phyloP scores from a whole-genome alignment of 2,113 vertebrate species.

The Trinectes maculatus region DNA sequence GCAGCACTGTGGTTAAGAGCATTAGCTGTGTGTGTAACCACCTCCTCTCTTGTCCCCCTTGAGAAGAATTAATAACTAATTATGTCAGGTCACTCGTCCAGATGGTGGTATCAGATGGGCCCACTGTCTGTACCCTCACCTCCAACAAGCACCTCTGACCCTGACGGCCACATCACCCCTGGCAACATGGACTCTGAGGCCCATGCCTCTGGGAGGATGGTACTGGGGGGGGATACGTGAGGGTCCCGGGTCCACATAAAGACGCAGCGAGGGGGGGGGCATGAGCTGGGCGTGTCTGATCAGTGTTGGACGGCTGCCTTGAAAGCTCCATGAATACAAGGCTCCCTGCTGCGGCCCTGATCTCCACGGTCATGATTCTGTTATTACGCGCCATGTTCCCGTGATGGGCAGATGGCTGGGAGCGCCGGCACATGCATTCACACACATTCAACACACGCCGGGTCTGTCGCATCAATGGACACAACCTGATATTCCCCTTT shows the following conservation, averaged over 20 bases:
- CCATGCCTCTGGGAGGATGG: constrained; percentile 35
- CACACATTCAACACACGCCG: constrained; percentile 68
- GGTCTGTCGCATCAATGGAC: constrained; percentile 72
- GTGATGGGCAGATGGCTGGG: constrained; percentile 78
- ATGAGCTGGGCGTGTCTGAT: constrained; percentile 72
- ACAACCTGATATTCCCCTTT: constrained; percentile 79
- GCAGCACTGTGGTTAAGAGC: constrained; percentile 43
- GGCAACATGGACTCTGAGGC: constrained; percentile 65
- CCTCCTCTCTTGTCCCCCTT: constrained; percentile 19
- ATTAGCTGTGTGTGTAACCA: constrained; percentile 45
- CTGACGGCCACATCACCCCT: constrained; percentile 64
- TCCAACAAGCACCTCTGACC: constrained; percentile 78
- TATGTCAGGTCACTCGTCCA: constrained; percentile 81
- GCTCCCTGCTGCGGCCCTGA: constrained; percentile 70
- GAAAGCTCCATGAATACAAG: constrained; percentile 79
- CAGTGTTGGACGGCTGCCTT: constrained; percentile 74
- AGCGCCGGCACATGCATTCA: constrained; percentile 62
- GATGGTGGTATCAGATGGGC: constrained; percentile 81
- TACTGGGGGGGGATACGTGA: constrained; percentile 23
- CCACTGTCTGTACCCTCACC: constrained; percentile 73
- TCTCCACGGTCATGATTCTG: constrained; percentile 79
- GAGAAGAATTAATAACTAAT: constrained; percentile 81
- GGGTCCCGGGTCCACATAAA: constrained; percentile 56
- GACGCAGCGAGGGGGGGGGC: constrained; percentile 15
- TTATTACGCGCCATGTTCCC: constrained; percentile 74